These are phyloP conservation scores for Blera fallax DNA, from an alignment of 2,888 invertebrate species.

Conservation along the genomic window DNA sequence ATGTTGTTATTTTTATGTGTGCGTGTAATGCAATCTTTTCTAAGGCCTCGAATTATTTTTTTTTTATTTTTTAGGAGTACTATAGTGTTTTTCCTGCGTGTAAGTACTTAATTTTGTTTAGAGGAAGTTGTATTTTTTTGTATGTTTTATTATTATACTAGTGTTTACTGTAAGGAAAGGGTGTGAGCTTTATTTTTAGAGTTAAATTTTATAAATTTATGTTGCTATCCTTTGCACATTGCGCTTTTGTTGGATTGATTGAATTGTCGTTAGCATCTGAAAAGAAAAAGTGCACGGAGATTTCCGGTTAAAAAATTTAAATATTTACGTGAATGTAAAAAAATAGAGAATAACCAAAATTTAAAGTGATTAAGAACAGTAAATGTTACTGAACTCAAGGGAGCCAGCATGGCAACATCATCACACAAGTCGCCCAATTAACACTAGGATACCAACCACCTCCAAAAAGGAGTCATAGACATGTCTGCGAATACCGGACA, in stretches of 20 bases:
- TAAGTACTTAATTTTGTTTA: slow-evolving; percentile 14
- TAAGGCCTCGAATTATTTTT: slow-evolving; percentile 66
- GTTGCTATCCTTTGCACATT: slow-evolving; percentile 49
- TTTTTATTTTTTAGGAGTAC: slow-evolving; percentile 7
- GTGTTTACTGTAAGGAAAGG: slow-evolving; percentile 46
- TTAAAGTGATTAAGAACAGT: too few relatives aligned
- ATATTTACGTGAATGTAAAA: too few relatives aligned
- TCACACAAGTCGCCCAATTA: too few relatives aligned
- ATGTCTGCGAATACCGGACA: too few relatives aligned
- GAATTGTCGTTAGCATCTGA: slow-evolving; percentile 64
- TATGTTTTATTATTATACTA: background rate
- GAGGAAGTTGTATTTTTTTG: slow-evolving; percentile 20
- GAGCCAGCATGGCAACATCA: too few relatives aligned
- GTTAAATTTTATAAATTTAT: background rate
- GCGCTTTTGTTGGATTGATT: slow-evolving; percentile 46
- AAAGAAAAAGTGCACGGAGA: background rate
- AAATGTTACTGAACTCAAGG: too few relatives aligned
- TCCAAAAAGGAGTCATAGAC: too few relatives aligned
- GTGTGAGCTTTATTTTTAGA: slow-evolving; percentile 13
- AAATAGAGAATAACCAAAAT: too few relatives aligned
- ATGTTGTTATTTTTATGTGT: slow-evolving; percentile 31
- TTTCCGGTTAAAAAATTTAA: background rate
- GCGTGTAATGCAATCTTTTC: slow-evolving; percentile 68
- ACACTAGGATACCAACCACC: too few relatives aligned
- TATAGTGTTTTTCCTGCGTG: slow-evolving; percentile 1